These are phyloP conservation scores for Standfussiana lucernea DNA, from an alignment of 2,888 invertebrate genomes.

Conservation along the genomic window DNA sequence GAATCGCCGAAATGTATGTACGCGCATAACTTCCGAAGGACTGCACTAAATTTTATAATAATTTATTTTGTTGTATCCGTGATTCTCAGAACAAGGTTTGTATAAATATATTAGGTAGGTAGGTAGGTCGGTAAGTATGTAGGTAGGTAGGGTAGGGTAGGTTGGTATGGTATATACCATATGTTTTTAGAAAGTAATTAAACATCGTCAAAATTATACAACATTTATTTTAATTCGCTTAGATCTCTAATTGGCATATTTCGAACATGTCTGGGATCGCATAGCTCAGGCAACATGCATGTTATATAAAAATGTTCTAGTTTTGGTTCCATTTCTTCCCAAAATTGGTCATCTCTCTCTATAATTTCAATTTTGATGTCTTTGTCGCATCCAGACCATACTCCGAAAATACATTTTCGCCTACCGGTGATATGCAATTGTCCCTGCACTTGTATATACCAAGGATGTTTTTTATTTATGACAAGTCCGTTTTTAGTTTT, in stretches of 20 bases:
- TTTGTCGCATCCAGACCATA: conserved; percentile 12
- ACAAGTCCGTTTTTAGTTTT: neutral
- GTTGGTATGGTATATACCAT: no score
- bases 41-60: no score
- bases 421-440: conserved; percentile 1
- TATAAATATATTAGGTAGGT: no score
- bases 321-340: conserved; percentile 12
- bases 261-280: conserved; percentile 3
- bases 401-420: conserved; percentile 12
- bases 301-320: conserved; percentile 4
- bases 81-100: no score
- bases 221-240: neutral
- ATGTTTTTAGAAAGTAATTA: no score
- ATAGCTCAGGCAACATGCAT: conserved; percentile 14
- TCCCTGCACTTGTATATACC: conserved; percentile 9
- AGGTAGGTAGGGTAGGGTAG: no score
- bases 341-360: conserved; percentile 10
- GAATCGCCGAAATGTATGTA: no score
- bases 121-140: no score
- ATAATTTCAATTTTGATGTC: conserved; percentile 3
- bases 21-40: no score
- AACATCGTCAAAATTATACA: neutral
- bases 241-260: conserved; percentile 15
- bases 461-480: conserved; percentile 6
- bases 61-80: no score